phyloP scores from a whole-genome alignment of 1,140 invertebrate genomes.

The Homalodisca vitripennis region DNA sequence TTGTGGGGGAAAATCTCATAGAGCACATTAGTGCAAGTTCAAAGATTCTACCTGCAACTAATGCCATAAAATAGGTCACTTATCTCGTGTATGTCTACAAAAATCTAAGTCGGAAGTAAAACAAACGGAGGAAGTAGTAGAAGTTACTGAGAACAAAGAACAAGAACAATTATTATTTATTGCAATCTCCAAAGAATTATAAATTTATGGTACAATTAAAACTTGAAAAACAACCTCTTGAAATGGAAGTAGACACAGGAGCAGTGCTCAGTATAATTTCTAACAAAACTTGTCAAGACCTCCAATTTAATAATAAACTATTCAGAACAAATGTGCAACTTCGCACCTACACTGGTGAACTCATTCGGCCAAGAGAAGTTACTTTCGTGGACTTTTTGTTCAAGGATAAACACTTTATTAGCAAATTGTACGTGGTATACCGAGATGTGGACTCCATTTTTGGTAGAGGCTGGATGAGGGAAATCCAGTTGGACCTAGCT shows the following conservation, averaged over 20 bases:
- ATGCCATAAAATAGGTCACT: neutral
- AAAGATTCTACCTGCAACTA: neutral
- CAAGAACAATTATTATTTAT: neutral
- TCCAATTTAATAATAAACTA: neutral
- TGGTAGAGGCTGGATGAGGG: too few species aligned
- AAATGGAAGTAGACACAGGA: constrained; percentile 7
- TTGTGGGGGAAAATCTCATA: neutral
- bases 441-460: too few species aligned
- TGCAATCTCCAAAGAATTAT: neutral
- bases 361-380: neutral
- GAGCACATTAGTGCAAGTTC: neutral
- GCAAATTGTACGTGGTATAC: too few species aligned
- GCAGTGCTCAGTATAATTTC: neutral
- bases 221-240: too few species aligned
- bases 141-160: neutral
- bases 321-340: constrained; percentile 31
- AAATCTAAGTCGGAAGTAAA: neutral
- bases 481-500: too few species aligned
- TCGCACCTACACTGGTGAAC: neutral
- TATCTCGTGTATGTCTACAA: neutral
- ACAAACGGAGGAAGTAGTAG: neutral
- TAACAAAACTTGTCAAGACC: too few species aligned
- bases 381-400: neutral
- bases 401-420: neutral
- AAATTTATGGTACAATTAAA: constrained; percentile 7